Evolutionary conservation across 2,113 vertebrate genomes (phyloP), one percentile per base, ranked within the genome.

Genomic region (Aviceda subcristata): DNA sequence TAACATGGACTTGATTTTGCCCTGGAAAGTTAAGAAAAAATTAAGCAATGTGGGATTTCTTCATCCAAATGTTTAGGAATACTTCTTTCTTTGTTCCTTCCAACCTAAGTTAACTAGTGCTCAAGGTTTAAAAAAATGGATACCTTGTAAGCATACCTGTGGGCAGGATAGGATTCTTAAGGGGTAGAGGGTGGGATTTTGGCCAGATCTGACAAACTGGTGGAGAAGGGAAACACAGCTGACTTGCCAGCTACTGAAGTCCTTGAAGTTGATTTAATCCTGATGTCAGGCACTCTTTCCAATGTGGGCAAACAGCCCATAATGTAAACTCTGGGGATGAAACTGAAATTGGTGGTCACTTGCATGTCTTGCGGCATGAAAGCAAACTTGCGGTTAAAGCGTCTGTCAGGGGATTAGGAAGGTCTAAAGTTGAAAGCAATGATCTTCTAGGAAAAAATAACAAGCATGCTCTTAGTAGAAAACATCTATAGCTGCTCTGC

Each of bases 391-490:
- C 78, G 98, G 97, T 98, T 97, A 96, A 80, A 96, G 85, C 69
- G 9, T 96, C 94, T 97, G 96, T 89, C 66, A 27, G 87, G 96
- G 98, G 97, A 98, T 93, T 96, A 90, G 89, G 96, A 97, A 98
- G 98, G 96, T 96, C 98, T 94, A 96, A 75, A 96, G 97, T 98
- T 98, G 97, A 98, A 95, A 95, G 92, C 88, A 94, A 55, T 88
- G 88, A 89, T 67, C 92, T 94, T 97, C 88, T 95, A 53, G 84
- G 92, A 90, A 96, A 88, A 89, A 85, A 83, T 34, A 94, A 89
- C 81, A 95, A 92, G 59, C 63, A 27, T 59, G 51, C 51, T 90
- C 10, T 89, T 53, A 72, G 82, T 17, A 81, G 90, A 94, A 96
- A 94, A 94, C 27, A 63, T 21, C 9, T 67, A 32, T 53, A 69